phyloP scores from a whole-genome alignment of 2,888 invertebrate species.

The Gryllus longicercus region DNA sequence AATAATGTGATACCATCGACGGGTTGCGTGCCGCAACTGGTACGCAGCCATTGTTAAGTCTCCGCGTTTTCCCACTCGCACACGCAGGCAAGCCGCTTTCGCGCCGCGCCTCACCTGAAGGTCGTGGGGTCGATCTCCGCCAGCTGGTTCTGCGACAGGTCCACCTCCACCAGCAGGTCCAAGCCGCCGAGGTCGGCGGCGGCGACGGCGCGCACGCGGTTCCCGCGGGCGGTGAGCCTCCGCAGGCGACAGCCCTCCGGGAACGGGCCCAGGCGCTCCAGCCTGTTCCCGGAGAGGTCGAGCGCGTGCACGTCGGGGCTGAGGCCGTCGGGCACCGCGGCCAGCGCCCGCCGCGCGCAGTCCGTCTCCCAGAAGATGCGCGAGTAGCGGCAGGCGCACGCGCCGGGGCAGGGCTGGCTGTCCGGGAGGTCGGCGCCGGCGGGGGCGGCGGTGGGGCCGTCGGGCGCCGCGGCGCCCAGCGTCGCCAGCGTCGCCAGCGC shows the following conservation, averaged over 20 bases:
- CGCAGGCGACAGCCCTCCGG: not conserved
- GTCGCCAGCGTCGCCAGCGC: not conserved
- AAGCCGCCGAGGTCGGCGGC: not conserved
- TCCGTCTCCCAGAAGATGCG: conserved; percentile 1
- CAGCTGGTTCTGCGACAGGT: not conserved
- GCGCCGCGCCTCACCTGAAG: not conserved
- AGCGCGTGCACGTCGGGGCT: not conserved
- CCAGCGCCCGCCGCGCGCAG: not conserved
- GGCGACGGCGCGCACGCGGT: not conserved
- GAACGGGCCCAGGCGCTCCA: not conserved
- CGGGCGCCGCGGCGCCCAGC: not conserved
- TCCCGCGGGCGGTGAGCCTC: not conserved
- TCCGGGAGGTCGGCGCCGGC: conserved; percentile 2
- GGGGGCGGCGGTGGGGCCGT: not conserved
- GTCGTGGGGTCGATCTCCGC: not conserved
- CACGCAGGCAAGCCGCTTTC: too few species aligned
- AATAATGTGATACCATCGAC: too few species aligned
- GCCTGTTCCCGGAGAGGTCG: not conserved
- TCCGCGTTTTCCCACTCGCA: too few species aligned
- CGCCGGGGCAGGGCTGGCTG: not conserved
- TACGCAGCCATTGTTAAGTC: too few species aligned
- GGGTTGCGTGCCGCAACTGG: too few species aligned
- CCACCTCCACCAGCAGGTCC: not conserved
- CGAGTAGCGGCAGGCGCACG: not conserved
- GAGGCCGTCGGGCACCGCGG: not conserved